phyloP scores from a whole-genome alignment of 2,113 vertebrate genomes.

The Chrysochloris asiatica region DNA sequence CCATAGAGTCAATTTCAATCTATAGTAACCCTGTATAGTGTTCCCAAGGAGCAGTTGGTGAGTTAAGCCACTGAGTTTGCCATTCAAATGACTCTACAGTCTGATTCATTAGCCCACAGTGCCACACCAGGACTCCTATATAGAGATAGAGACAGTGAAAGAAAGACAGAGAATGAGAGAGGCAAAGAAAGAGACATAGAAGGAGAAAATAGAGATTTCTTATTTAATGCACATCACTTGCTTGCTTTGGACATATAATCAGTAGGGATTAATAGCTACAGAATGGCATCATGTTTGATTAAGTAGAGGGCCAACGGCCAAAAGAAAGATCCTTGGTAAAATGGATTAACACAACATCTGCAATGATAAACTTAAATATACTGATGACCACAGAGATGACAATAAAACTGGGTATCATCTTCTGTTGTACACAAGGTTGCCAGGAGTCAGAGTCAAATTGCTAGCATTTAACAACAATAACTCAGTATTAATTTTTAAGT shows the following conservation, averaged over 20 bases:
- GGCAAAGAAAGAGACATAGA: neutral
- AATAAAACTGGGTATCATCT: neutral
- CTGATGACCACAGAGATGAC: neutral
- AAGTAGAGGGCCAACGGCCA: neutral
- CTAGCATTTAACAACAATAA: neutral
- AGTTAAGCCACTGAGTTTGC: too few relatives aligned
- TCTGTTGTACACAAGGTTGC: neutral
- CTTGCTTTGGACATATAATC: neutral
- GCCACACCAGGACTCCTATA: too few relatives aligned
- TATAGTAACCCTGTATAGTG: too few relatives aligned
- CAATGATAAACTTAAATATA: neutral
- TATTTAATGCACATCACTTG: neutral
- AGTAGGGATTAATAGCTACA: neutral
- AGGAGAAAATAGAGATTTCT: neutral
- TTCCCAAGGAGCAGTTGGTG: too few relatives aligned
- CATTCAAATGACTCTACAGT: too few relatives aligned
- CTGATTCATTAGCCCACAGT: too few relatives aligned
- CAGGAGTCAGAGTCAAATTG: neutral
- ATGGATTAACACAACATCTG: neutral
- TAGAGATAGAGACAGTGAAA: neutral
- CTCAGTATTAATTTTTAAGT: neutral
- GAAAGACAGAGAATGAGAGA: neutral
- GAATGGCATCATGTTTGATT: neutral
- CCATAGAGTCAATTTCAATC: too few relatives aligned
- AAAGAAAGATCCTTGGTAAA: neutral